Evolutionary conservation across 2,888 invertebrate genomes (phyloP).

Genomic region (Epistrophe grossulariae): DNA sequence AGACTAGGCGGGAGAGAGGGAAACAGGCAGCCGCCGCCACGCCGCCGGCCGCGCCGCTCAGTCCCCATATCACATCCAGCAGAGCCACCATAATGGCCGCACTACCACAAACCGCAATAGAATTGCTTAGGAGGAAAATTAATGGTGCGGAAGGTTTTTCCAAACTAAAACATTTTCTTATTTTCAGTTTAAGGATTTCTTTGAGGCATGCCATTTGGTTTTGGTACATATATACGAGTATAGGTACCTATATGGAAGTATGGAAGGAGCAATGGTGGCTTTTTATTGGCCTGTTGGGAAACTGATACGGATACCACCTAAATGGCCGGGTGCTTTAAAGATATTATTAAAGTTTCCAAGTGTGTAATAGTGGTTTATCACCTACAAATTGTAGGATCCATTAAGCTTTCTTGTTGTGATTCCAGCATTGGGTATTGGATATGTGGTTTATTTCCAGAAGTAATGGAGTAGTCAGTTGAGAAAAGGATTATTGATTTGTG

Average conservation of each 20-base stretch:
- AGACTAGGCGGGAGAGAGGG: neutral
- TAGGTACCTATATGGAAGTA: neutral
- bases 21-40: neutral
- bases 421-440: conserved; percentile 4
- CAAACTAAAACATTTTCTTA: conserved; percentile 71
- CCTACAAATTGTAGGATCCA: conserved; percentile 48
- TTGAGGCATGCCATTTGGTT: conserved; percentile 35
- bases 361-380: conserved; percentile 45
- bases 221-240: neutral
- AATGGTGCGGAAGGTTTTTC: conserved; percentile 72
- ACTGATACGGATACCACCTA: conserved; percentile 61
- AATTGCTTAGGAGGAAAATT: conserved; percentile 67
- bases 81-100: conserved; percentile 18
- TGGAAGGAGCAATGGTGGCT: conserved; percentile 23
- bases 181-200: conserved; percentile 62
- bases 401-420: conserved; percentile 34
- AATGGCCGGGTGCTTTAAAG: conserved; percentile 51
- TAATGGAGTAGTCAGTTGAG: conserved; percentile 21
- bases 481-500: conserved; percentile 40
- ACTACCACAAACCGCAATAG: conserved; percentile 57
- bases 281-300: conserved; percentile 60
- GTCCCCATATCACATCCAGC: conserved; percentile 38
- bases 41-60: neutral
- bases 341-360: conserved; percentile 55
- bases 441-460: conserved; percentile 14